Evolutionary conservation across 2,888 invertebrate genomes (phyloP).

Genomic region (Suillia variegata): DNA sequence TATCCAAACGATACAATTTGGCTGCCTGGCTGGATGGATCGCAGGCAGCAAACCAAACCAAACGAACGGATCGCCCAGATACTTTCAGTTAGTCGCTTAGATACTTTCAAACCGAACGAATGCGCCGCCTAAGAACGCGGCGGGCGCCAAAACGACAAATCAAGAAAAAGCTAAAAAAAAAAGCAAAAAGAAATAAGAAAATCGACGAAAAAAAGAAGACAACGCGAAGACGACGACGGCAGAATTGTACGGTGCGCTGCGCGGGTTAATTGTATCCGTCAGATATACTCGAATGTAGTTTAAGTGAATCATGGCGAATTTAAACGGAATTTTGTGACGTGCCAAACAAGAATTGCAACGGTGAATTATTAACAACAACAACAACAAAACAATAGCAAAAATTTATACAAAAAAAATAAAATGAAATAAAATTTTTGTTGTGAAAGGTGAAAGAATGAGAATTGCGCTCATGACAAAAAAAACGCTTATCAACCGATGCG

Average conservation of each 20-base stretch:
- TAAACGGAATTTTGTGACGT: conserved; percentile 1
- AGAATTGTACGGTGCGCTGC: not conserved
- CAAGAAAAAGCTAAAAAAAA: no score
- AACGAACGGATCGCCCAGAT: conserved; percentile 6
- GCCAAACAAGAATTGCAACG: not conserved
- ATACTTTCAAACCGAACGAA: conserved; percentile 38
- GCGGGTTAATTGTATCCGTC: not conserved
- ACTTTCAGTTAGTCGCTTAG: conserved; percentile 38
- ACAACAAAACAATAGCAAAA: not conserved
- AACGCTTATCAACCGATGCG: no score
- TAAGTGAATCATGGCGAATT: not conserved
- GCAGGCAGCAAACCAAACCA: no score
- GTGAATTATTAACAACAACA: not conserved
- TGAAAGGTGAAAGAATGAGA: no score
- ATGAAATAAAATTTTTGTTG: not conserved
- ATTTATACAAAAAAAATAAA: not conserved
- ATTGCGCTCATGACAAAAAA: no score
- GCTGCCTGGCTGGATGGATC: not conserved
- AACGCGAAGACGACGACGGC: not conserved
- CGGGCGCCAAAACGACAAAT: not conserved
- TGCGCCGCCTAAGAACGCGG: conserved; percentile 14
- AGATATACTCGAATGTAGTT: not conserved
- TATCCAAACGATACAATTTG: not conserved
- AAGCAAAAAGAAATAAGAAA: no score
- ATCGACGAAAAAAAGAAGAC: not conserved